These are phyloP conservation scores for Plemyria rubiginata DNA, from an alignment of 2,888 invertebrate genomes.

Conservation along the genomic window DNA sequence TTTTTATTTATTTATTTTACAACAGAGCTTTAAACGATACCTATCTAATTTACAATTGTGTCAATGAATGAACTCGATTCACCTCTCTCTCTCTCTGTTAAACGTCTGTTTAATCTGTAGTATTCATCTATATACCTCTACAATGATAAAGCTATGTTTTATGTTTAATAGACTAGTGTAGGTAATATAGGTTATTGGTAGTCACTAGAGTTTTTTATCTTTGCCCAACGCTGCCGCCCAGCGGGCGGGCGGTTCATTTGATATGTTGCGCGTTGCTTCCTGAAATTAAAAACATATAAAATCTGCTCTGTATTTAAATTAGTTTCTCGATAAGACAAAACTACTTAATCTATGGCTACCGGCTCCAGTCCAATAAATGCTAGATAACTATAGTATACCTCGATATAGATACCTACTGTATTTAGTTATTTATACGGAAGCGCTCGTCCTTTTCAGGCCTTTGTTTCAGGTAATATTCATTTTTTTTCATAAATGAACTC, in stretches of 20 bases:
- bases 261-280: constrained; percentile 33
- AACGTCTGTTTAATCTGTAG: too few species aligned
- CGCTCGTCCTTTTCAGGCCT: constrained; percentile 76
- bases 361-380: constrained; percentile 29
- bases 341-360: constrained; percentile 18
- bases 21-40: too few species aligned
- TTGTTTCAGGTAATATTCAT: constrained; percentile 68
- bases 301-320: constrained; percentile 15
- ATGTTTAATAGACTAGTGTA: too few species aligned
- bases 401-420: neutral
- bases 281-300: constrained; percentile 23
- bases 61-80: too few species aligned
- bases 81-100: too few species aligned
- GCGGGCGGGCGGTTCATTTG: constrained; percentile 36
- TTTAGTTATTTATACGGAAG: constrained; percentile 48
- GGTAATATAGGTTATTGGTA: too few species aligned
- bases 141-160: too few species aligned
- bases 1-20: too few species aligned
- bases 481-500: constrained; percentile 50
- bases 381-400: constrained; percentile 1
- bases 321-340: constrained; percentile 2
- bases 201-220: neutral
- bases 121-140: too few species aligned
- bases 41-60: too few species aligned
- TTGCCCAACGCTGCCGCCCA: constrained; percentile 31